These are phyloP conservation scores for Arctocebus calabarensis DNA, from an alignment of 2,797 vertebrate genomes.

Conservation along the genomic window DNA sequence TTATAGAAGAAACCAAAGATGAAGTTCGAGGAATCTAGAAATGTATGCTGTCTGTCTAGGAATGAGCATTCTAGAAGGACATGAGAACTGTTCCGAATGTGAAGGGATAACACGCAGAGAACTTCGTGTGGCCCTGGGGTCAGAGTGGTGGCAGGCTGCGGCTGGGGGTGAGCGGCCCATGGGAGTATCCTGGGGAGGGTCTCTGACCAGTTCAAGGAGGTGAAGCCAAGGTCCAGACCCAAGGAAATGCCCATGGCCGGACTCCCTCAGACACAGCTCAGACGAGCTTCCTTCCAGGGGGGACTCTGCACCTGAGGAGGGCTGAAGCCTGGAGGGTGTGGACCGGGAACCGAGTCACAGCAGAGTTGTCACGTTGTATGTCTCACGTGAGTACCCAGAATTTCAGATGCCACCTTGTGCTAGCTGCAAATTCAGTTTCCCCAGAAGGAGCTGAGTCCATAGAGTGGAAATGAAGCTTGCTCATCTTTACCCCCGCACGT, in stretches of 20 bases:
- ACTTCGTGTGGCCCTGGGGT: background rate
- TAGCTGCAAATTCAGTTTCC: background rate
- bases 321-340: background rate
- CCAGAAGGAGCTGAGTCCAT: background rate
- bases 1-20: background rate
- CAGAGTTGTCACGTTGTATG: background rate
- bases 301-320: background rate
- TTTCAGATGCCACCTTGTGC: background rate
- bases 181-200: background rate
- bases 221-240: background rate
- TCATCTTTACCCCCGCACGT: background rate
- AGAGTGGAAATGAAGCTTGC: background rate
- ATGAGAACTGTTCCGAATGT: conserved; percentile 59
- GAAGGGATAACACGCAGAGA: conserved; percentile 60
- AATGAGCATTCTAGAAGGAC: background rate
- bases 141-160: background rate
- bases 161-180: background rate
- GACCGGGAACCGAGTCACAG: background rate
- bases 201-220: background rate
- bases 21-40: background rate
- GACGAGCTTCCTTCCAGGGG: background rate
- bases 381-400: background rate
- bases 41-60: background rate
- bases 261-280: background rate
- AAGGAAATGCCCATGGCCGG: background rate